Base-by-base conservation (phyloP, 30 jellyfish, hydroid and myxozoan species). In the Hydra vulgaris region DNA sequence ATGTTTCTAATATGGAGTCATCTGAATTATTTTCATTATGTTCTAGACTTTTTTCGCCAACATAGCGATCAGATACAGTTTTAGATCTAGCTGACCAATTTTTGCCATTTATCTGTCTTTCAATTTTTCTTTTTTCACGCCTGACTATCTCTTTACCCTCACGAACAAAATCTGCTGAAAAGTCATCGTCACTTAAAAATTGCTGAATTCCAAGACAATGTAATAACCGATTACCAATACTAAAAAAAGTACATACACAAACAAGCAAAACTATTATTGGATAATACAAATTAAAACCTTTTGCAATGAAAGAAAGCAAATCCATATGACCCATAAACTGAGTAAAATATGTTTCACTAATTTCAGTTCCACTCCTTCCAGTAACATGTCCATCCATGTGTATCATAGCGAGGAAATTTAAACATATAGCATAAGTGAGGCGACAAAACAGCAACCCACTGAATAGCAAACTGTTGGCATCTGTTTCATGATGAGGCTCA, bases 281-380 rank as follows among this genome's bases (percentile, higher is more conserved):
- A 61, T 91, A 91, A 82, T 91, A 91, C 56, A 91, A 89, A 86
- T 91, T 91, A 19, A 91, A 74, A 22, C 98, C 98, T 79, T 91
- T 91, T 5, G 98, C 95, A 66, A 91, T 73, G 81, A 91, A 91
- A 0, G 96, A 84, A 15, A 91, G 80, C 40, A 91, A 77, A 80
- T 91, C 98, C 98, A 91, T 91, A 82, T 91, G 98, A 0, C 98
- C 98, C 98, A 91, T 91, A 72, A 91, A 84, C 95, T 91, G 82
- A 0, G 98, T 91, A 56, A 91, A 91, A 23, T 95, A 72, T 0
- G 98, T 84, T 53, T 91, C 96, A 53, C 74, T 84, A 15, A 79
- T 76, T 12, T 81, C 82, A 21, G 22, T 55, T 18, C 53, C 76
- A 72, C 27, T 73, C 5, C 27, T 24, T 25, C 85, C 85, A 8